Evolutionary conservation across 92 coral and sea anemone genomes (phyloP).

Genomic region (Porites lobata): DNA sequence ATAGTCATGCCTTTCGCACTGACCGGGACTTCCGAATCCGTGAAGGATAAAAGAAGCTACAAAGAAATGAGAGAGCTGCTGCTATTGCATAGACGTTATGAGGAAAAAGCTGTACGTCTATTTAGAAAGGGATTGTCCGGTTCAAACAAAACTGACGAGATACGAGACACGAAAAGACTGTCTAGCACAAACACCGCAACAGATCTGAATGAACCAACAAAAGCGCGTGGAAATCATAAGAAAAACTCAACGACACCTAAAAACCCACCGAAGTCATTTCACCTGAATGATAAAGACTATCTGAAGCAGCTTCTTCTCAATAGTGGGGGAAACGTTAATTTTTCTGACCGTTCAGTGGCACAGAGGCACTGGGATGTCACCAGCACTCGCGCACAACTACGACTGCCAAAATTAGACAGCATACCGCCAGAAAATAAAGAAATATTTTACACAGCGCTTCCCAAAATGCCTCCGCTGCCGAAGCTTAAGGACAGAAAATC

Average conservation of each 20-base stretch:
- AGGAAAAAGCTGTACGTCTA: constrained; percentile 79
- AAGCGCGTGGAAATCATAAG: constrained; percentile 1
- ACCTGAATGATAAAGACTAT: constrained; percentile 62
- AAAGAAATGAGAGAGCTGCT: constrained; percentile 61
- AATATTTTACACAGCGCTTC: constrained; percentile 83
- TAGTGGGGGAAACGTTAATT: constrained; percentile 2
- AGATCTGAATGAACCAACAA: neutral
- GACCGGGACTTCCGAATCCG: constrained; percentile 4
- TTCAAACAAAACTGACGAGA: constrained; percentile 25
- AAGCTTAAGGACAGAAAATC: constrained; percentile 53
- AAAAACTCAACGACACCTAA: constrained; percentile 32
- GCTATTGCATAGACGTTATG: constrained; percentile 84
- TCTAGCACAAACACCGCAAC: neutral
- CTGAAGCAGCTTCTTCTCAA: constrained; percentile 48
- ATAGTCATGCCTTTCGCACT: constrained; percentile 30
- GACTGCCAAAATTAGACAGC: constrained; percentile 78
- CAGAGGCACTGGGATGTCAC: neutral
- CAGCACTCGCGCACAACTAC: constrained; percentile 52
- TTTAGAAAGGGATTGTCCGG: constrained; percentile 77
- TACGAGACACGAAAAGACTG: neutral
- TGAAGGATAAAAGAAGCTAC: constrained; percentile 24
- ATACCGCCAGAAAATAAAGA: constrained; percentile 86
- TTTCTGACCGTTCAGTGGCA: constrained; percentile 18
- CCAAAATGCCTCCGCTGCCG: constrained; percentile 73
- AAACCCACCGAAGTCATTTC: constrained; percentile 27